Conservation (phyloP, 2,888 invertebrate genomes). For the Hoplodrina ambigua region DNA sequence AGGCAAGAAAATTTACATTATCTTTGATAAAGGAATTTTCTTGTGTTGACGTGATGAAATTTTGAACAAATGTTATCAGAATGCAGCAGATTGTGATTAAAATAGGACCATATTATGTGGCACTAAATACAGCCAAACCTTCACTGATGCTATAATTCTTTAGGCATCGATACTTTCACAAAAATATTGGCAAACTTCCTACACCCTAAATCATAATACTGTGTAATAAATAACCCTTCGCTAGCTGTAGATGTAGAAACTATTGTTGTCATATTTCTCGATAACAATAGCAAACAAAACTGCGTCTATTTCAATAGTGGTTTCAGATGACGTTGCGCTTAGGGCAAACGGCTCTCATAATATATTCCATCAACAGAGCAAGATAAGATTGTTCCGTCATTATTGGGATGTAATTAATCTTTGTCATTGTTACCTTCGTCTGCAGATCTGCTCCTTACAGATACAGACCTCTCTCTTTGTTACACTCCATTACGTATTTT, state of each 20-base stretch:
- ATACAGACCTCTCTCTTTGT: slow-evolving; percentile 71
- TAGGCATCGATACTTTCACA: slow-evolving; percentile 41
- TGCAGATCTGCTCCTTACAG: slow-evolving; percentile 75
- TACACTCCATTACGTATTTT: slow-evolving; percentile 63
- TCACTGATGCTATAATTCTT: slow-evolving; percentile 52
- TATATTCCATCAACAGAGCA: slow-evolving; percentile 78
- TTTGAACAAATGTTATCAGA: slow-evolving; percentile 8
- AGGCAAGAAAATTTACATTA: slow-evolving; percentile 62
- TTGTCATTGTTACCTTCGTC: slow-evolving; percentile 80
- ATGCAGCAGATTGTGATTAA: slow-evolving; percentile 26
- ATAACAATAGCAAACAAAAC: slow-evolving; percentile 61
- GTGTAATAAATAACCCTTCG: slow-evolving; percentile 59
- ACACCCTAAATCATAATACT: slow-evolving; percentile 55
- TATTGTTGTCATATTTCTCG: slow-evolving; percentile 61
- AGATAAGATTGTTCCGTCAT: slow-evolving; percentile 82
- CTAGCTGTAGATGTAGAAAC: slow-evolving; percentile 53
- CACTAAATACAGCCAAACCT: slow-evolving; percentile 34
- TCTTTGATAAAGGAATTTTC: slow-evolving; percentile 44
- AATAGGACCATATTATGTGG: slow-evolving; percentile 26
- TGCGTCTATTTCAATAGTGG: slow-evolving; percentile 61
- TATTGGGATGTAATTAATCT: slow-evolving; percentile 86
- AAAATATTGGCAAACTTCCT: slow-evolving; percentile 58
- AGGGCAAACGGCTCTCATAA: slow-evolving; percentile 73
- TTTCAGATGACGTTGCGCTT: slow-evolving; percentile 71
- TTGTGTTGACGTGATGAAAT: slow-evolving; percentile 14